Evolutionary conservation across 2,797 vertebrate genomes (phyloP).

Genomic region (Phoeniculus purpureus): DNA sequence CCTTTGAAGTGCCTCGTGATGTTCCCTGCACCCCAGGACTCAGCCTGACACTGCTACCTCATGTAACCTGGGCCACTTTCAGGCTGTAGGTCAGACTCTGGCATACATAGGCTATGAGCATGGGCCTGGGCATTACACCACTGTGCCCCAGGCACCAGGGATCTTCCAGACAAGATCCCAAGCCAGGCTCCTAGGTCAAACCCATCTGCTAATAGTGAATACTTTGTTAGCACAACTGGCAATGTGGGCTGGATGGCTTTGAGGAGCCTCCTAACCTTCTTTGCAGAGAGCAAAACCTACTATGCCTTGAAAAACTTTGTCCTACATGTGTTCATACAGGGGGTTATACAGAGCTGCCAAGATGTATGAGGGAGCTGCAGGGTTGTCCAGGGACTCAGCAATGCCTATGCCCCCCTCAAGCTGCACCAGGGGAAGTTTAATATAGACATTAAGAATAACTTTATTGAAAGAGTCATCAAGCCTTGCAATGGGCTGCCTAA

Average conservation of each 20-base stretch:
- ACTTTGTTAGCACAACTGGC: not conserved
- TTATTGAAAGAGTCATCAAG: too few relatives aligned
- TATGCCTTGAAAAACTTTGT: accelerated
- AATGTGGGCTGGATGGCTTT: not conserved
- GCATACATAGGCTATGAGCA: accelerated
- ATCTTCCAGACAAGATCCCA: not conserved
- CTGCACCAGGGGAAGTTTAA: too few relatives aligned
- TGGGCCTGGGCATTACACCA: accelerated
- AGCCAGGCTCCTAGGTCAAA: not conserved
- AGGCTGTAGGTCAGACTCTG: not conserved
- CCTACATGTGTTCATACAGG: not conserved
- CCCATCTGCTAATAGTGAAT: accelerated
- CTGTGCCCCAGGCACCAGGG: not conserved
- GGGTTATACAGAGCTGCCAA: not conserved
- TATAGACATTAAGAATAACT: too few relatives aligned
- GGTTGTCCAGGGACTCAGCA: too few relatives aligned
- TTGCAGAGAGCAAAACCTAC: not conserved
- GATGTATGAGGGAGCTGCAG: not conserved
- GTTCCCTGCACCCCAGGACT: not conserved
- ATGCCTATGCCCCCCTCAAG: accelerated
- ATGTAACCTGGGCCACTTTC: not conserved
- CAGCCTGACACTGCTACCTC: accelerated
- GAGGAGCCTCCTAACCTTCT: not conserved
- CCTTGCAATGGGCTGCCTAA: too few relatives aligned
- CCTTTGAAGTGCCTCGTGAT: not conserved